phyloP scores from a whole-genome alignment of 2,797 vertebrate genomes.

The Xiphophorus birchmanni region DNA sequence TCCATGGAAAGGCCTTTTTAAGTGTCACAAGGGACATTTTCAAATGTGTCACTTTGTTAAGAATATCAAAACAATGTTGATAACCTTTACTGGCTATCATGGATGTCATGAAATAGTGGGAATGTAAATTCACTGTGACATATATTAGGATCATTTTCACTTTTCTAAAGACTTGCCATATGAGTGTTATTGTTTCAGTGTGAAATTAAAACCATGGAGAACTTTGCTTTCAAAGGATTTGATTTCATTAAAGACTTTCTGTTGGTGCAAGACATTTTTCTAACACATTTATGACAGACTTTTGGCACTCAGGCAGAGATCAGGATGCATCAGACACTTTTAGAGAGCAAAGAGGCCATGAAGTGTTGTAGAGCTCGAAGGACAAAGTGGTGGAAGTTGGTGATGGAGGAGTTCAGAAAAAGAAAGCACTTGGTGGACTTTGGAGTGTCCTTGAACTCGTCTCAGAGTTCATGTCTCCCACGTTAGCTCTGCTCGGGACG shows the following conservation, averaged over 20 bases:
- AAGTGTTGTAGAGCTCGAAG: slow-evolving; percentile 14
- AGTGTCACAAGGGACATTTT: too few relatives aligned
- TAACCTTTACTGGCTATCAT: slow-evolving; percentile 36
- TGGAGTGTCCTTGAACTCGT: slow-evolving; percentile 62
- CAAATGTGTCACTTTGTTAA: slow-evolving; percentile 33
- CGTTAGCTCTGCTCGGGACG: slow-evolving; percentile 47
- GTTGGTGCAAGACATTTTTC: slow-evolving; percentile 1
- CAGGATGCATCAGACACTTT: slow-evolving; percentile 24
- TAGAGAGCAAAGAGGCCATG: slow-evolving; percentile 4
- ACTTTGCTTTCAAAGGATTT: slow-evolving; percentile 51
- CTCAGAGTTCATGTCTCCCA: slow-evolving; percentile 53
- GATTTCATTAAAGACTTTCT: slow-evolving; percentile 26
- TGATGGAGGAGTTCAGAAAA: slow-evolving; percentile 38
- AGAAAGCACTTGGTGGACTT: slow-evolving; percentile 37
- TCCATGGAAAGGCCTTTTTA: too few relatives aligned
- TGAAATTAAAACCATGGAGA: slow-evolving; percentile 43
- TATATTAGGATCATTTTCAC: slow-evolving; percentile 47
- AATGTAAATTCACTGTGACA: slow-evolving; percentile 43
- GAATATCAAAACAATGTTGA: too few relatives aligned
- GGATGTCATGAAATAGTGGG: slow-evolving; percentile 37
- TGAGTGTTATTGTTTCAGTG: slow-evolving; percentile 40
- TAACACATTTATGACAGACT: slow-evolving; percentile 7
- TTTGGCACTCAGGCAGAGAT: neutral
- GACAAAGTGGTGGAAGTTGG: slow-evolving; percentile 33
- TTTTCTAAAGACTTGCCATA: slow-evolving; percentile 37